Evolutionary conservation across 1,140 invertebrate species (phyloP).

Genomic region (Lutraria rhynchaena): DNA sequence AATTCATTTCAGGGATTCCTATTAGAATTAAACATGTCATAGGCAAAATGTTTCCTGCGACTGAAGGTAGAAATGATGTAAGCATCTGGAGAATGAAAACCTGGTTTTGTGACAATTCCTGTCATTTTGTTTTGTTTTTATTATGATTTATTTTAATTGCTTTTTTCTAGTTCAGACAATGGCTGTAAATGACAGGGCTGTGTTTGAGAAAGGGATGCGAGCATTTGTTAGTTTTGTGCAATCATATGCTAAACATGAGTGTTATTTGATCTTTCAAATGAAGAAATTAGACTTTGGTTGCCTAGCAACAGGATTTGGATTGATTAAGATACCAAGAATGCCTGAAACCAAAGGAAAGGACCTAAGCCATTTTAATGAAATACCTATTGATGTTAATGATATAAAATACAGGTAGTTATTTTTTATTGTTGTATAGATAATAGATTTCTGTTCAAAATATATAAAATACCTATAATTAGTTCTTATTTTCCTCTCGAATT

Average conservation of each 20-base stretch:
- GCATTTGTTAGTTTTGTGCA: slow-evolving; percentile 98
- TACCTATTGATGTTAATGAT: slow-evolving; percentile 88
- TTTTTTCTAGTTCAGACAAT: slow-evolving; percentile 65
- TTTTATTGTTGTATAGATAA: neutral
- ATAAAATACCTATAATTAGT: too few relatives aligned
- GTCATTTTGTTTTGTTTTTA: too few relatives aligned
- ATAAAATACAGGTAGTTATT: slow-evolving; percentile 88
- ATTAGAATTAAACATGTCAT: too few relatives aligned
- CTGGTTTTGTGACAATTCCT: too few relatives aligned
- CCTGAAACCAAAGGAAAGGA: slow-evolving; percentile 90
- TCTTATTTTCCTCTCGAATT: too few relatives aligned
- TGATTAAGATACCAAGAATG: slow-evolving; percentile 96
- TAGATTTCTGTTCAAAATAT: too few relatives aligned
- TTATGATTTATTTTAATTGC: too few relatives aligned
- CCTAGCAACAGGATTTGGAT: slow-evolving; percentile 93
- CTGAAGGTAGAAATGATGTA: too few relatives aligned
- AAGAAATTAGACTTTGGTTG: slow-evolving; percentile 95
- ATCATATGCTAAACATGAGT: slow-evolving; percentile 98
- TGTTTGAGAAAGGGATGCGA: slow-evolving; percentile 93
- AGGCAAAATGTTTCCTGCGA: too few relatives aligned
- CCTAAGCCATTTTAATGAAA: slow-evolving; percentile 86
- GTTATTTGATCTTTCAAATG: slow-evolving; percentile 92
- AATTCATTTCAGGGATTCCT: too few relatives aligned
- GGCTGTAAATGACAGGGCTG: slow-evolving; percentile 82
- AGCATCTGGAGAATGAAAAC: too few relatives aligned